Base-by-base conservation (phyloP, 2,888 invertebrate species). In the Melanargia galathea region DNA sequence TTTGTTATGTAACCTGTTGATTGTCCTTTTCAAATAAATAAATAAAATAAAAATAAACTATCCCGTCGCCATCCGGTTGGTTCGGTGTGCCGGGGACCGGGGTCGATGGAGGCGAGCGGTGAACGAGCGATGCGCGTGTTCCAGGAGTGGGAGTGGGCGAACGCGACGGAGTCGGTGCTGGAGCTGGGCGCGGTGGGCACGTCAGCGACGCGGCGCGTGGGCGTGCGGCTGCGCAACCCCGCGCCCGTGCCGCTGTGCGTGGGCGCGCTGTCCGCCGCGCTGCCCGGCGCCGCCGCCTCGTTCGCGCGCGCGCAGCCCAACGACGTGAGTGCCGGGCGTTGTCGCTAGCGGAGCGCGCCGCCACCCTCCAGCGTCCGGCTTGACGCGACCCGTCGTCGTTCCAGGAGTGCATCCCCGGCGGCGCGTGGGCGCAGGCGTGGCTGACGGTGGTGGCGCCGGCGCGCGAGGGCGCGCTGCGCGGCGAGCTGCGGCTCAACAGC, bases 191-290 rank as follows among this genome's bases (percentile, higher is more conserved):
- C 93, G 63, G 90, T 95, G 67, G 93, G 94, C 71, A 91, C 93
- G 75, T 93, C 93, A 56, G 88, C 92, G 60, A 93, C 93, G 72
- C 94, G 95, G 75, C 94, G 94, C 72, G 94, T 96, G 72, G 87
- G 93, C 75, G 95, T 71, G 74, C 76, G 73, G 16, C 70, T 86
- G 74, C 81, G 63, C 81, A 86, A 87, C 82, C 70, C 73, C n/a
- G 82, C 78, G 62, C 78, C 80, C 48, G 74, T 71, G 60, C 60
- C 74, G 72, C 79, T 83, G 57, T 85, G 86, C 78, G 73, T 77
- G 62, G 20, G 60, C 56, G 72, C 68, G 55, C 71, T 73, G 54
- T 30, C 59, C 71, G 75, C 77, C 49, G 62, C 66, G 58, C 73
- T 78, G 72, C 72, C 79, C 52, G 78, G 75, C 73, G 77, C 73